Conservation (phyloP, 2,113 vertebrate species). For the Puffinus mauretanicus region DNA sequence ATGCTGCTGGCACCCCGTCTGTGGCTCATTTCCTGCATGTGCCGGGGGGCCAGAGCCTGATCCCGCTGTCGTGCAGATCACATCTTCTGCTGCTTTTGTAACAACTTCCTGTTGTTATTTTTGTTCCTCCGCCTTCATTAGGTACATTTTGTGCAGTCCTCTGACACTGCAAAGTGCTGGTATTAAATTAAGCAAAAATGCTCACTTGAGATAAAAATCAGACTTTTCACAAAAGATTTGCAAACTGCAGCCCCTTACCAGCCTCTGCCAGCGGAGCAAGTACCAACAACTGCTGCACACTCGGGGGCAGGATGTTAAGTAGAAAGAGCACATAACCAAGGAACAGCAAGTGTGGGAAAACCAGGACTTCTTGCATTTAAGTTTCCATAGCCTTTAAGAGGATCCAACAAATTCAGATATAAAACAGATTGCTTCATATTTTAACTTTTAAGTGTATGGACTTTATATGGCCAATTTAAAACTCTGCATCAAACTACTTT, state of each 20-base stretch:
- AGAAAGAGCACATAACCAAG: background rate
- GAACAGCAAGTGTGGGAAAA: background rate
- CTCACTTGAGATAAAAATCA: background rate
- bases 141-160: background rate
- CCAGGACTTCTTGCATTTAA: background rate
- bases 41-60: fast-evolving
- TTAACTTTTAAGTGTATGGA: background rate
- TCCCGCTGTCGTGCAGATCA: background rate
- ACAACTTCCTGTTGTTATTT: background rate
- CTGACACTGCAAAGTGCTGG: background rate
- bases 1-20: background rate
- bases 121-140: background rate
- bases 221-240: background rate
- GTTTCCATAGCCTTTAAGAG: background rate
- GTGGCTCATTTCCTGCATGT: background rate
- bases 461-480: background rate
- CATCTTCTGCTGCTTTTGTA: background rate
- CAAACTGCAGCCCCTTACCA: background rate
- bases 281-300: background rate
- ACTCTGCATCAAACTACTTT: background rate
- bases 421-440: background rate
- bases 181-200: background rate
- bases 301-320: fast-evolving
- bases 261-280: background rate
- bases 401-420: background rate